Base-by-base conservation (phyloP, 2,888 invertebrate genomes). In the Lysandra bellargus region DNA sequence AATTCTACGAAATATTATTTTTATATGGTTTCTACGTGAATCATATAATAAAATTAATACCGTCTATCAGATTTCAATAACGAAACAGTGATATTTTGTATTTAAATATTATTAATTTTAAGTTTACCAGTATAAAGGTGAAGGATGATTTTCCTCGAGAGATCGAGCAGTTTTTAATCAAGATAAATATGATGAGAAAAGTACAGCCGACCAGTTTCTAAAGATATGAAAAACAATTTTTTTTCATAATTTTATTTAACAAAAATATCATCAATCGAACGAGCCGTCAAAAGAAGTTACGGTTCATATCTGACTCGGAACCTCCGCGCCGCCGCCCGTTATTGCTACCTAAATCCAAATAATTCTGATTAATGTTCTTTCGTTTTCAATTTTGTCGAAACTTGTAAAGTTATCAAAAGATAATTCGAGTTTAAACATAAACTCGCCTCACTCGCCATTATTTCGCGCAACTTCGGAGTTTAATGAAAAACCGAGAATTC, bases 341-440 rank as follows among this genome's bases (percentile, higher is more conserved):
- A 69, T 69, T 37, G 17, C 14, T 37, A 75, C 14, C 49, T 23
- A 49, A 75, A 75, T 75, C 49, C 12, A 30, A 75, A 75, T 75
- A 75, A 75, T 75, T 75, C 49, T 49, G 75, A 44, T 75, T 23
- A 75, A 44, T 49, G 44, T 57, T 76, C 69, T 14, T 64, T 61
- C 61, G 37, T 60, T 64, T 64, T 61, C 44, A 78, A 64, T 78
- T 40, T 78, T 40, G 40, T 78, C n/a, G 44, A 61, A 78, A 61
- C 78, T 61, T 78, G 61, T 64, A 61, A 78, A 78, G 57, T 57
- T 53, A 76, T 57, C 57, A 76, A 76, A 76, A 76, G 33, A 76
- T 76, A 76, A 76, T 57, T 76, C 17, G 76, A 30, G 76, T 76
- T 75, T 57, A 76, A 57, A 76, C 57, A 76, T 57, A 76, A 76